Percentiles rank a stretch among this genome's conserved stretches.
These are phyloP conservation scores for Dasypogon diadema DNA, from an alignment of 2,888 invertebrate species.

Conservation along the genomic window DNA sequence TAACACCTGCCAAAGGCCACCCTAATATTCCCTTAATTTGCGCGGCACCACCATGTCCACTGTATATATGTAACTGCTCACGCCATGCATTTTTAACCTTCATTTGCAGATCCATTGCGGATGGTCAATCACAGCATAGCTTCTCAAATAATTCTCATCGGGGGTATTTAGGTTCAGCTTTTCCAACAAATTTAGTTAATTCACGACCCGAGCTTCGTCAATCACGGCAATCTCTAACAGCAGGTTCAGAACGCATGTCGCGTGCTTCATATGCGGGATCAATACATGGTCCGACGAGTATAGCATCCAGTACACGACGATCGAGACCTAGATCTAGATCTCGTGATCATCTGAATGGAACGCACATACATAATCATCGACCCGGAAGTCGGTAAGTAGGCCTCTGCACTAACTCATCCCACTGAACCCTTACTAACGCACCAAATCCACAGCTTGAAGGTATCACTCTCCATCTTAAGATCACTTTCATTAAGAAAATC, in stretches of 20 bases:
- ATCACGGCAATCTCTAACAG: conserved; percentile 87
- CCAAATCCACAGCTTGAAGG: not conserved
- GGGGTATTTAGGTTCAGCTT: conserved; percentile 75
- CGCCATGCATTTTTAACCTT: conserved; percentile 8
- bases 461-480: conserved; percentile 52
- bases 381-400: conserved; percentile 80
- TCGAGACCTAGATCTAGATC: conserved; percentile 84
- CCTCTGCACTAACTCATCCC: conserved; percentile 13
- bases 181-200: conserved; percentile 82
- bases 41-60: too few species aligned
- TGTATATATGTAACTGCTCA: not conserved
- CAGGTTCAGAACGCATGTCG: conserved; percentile 84
- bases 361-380: conserved; percentile 71
- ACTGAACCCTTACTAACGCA: not conserved
- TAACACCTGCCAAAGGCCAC: too few species aligned
- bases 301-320: conserved; percentile 75
- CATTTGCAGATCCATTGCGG: conserved; percentile 78
- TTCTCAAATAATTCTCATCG: conserved; percentile 86
- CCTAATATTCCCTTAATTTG: too few species aligned
- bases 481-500: conserved; percentile 42
- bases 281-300: conserved; percentile 73
- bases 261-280: conserved; percentile 79
- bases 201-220: conserved; percentile 85
- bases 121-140: conserved; percentile 91
- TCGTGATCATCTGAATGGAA: conserved; percentile 73